Evolutionary conservation across 2,113 vertebrate genomes (phyloP), one percentile per base, ranked within the genome.

Genomic region (Coryphaenoides rupestris): DNA sequence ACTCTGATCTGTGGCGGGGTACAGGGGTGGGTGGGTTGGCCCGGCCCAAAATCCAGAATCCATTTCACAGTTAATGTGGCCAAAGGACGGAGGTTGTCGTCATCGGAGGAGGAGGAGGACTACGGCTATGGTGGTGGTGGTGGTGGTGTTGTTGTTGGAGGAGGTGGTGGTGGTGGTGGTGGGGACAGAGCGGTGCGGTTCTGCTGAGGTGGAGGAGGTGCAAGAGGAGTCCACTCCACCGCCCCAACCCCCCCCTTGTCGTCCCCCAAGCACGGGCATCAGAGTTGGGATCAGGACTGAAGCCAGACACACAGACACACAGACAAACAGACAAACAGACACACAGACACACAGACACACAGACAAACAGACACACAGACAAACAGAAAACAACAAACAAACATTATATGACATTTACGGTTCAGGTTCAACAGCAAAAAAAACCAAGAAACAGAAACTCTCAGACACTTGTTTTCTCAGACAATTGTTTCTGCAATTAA

Each of bases 201-300:
- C 77, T 3, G 65, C 67, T 64, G 69, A 19, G 21, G 66, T 49
- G 10, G 3, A 50, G 15, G 13, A 17, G 46, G 10, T 50, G 1
- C 15, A n/a, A 16, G 47, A 16, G 47, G 47, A 16, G 47, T 50
- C 15, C 33, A 40, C 9, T 50, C 47, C 1, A 50, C 15, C 15
- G 47, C n/a, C 47, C n/a, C n/a, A n/a, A n/a, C n/a, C n/a, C n/a
- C n/a, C n/a, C n/a, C n/a, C n/a, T n/a, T n/a, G n/a, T n/a, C n/a
- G n/a, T n/a, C n/a, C n/a, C 47, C 15, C 3, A 2, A 16, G 47
- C 4, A n/a, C 15, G 17, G 47, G 47, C 47, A 16, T 16, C 33
- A 7, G 7, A 2, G 33, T 12, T 10, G 55, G 58, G n/a, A 90
- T 91, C 88, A 91, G 70, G 87, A 90, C 89, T 91, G 87, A 22